Evolutionary conservation across 2,888 invertebrate species (phyloP).

Genomic region (Andrena bicolor): DNA sequence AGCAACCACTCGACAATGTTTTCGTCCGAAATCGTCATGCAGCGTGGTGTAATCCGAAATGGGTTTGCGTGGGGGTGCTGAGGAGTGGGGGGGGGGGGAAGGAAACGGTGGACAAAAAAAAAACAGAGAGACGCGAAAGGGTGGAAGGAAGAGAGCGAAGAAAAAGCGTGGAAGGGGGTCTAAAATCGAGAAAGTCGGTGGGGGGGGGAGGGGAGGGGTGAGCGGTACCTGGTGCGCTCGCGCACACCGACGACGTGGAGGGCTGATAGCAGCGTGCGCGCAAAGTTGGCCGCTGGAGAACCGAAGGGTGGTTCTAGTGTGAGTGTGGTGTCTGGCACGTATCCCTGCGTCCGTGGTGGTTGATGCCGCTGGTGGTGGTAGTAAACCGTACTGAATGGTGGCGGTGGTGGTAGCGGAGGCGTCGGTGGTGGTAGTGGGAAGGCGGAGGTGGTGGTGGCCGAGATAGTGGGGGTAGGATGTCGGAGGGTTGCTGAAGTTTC

Average conservation of each 20-base stretch:
- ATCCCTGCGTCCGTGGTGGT: constrained; percentile 14
- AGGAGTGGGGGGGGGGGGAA: neutral
- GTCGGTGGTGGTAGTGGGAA: constrained; percentile 42
- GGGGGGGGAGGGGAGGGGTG: constrained; percentile 16
- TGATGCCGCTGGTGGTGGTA: constrained; percentile 43
- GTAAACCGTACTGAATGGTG: constrained; percentile 31
- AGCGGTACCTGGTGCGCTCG: constrained; percentile 66
- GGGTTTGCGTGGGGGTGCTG: neutral
- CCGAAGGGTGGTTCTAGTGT: constrained; percentile 54
- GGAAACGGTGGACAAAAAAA: constrained; percentile 1
- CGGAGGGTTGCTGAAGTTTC: constrained; percentile 81
- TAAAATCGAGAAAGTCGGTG: constrained; percentile 54
- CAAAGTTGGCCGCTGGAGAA: constrained; percentile 74
- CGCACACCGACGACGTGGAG: constrained; percentile 63
- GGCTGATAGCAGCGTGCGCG: constrained; percentile 71
- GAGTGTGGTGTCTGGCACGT: constrained; percentile 47
- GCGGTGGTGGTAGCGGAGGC: constrained; percentile 40
- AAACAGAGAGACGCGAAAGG: constrained; percentile 24
- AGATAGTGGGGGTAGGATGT: constrained; percentile 69
- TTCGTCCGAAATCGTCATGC: constrained; percentile 70
- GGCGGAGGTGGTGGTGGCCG: constrained; percentile 50
- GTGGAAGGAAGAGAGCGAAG: constrained; percentile 50
- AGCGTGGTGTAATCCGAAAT: constrained; percentile 54
- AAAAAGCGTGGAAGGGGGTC: constrained; percentile 42
- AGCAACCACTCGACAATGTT: constrained; percentile 68